Evolutionary conservation across 2,888 invertebrate species (phyloP).

Genomic region (Hydrotaea diabolus): DNA sequence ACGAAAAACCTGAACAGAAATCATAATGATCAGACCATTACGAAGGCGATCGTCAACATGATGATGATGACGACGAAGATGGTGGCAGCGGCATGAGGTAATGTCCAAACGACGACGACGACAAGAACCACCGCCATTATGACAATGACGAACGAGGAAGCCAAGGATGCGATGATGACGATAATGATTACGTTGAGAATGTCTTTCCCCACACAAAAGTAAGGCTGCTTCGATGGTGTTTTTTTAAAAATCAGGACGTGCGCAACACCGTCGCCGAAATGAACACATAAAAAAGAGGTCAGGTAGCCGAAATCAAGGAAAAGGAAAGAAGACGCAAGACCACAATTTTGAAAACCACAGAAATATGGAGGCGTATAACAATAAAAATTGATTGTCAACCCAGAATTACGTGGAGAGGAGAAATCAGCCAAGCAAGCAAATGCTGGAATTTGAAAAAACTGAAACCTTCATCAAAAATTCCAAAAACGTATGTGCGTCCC

Average conservation of each 20-base stretch:
- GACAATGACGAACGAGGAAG: neutral
- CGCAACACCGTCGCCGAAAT: neutral
- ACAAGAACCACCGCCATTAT: neutral
- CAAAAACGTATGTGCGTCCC: conserved; percentile 40
- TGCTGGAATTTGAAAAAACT: conserved; percentile 5
- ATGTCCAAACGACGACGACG: neutral
- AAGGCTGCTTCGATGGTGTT: neutral
- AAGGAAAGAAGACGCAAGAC: neutral
- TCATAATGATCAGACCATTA: neutral
- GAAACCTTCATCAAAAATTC: conserved; percentile 64
- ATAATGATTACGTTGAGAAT: neutral
- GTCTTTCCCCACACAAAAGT: neutral
- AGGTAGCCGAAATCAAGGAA: conserved; percentile 43
- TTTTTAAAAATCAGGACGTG: conserved; percentile 20
- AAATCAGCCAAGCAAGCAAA: neutral
- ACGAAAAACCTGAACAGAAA: neutral
- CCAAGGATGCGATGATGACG: neutral
- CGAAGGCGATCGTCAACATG: neutral
- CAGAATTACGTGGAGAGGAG: conserved; percentile 45
- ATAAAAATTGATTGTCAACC: conserved; percentile 65
- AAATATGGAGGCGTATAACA: conserved; percentile 63
- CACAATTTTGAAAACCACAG: conserved; percentile 7
- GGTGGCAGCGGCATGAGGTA: neutral
- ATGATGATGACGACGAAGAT: neutral
- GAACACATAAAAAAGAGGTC: conserved; percentile 47